These are phyloP conservation scores for Pelodiscus sinensis DNA, from an alignment of 2,113 vertebrate species.

Conservation along the genomic window DNA sequence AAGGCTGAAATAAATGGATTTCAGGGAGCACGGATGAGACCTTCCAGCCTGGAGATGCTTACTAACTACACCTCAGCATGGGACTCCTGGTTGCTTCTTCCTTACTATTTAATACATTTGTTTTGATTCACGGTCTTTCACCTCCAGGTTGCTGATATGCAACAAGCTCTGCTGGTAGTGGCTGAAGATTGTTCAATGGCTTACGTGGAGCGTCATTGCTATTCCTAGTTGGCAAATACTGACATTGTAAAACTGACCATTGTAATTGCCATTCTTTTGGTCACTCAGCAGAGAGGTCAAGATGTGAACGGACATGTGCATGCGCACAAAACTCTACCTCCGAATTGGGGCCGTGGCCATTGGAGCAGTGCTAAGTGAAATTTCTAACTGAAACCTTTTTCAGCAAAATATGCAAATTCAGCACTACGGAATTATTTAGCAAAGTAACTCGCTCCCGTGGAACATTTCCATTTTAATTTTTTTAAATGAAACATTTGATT, in stretches of 20 bases:
- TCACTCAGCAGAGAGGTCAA: neutral
- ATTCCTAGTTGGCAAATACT: neutral
- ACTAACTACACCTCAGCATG: neutral
- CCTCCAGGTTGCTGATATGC: neutral
- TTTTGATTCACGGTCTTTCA: neutral
- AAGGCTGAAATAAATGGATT: neutral
- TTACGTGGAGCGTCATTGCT: neutral
- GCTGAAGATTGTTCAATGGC: neutral
- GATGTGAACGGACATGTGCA: neutral
- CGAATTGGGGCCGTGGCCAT: neutral
- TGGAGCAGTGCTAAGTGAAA: neutral
- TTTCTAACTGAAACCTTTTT: neutral
- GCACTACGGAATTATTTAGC: neutral
- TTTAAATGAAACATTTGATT: neutral
- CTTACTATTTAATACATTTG: neutral
- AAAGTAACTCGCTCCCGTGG: neutral
- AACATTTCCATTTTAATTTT: no score
- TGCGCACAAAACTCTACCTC: neutral
- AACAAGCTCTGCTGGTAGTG: neutral
- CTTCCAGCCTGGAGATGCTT: neutral
- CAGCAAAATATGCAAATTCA: neutral
- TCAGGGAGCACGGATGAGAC: neutral
- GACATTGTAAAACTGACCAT: neutral
- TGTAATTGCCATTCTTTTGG: slow-evolving; percentile 15
- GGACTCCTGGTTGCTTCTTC: neutral